Base-by-base conservation (phyloP, 2,113 vertebrate genomes). In the Genyomyrus donnyi region DNA sequence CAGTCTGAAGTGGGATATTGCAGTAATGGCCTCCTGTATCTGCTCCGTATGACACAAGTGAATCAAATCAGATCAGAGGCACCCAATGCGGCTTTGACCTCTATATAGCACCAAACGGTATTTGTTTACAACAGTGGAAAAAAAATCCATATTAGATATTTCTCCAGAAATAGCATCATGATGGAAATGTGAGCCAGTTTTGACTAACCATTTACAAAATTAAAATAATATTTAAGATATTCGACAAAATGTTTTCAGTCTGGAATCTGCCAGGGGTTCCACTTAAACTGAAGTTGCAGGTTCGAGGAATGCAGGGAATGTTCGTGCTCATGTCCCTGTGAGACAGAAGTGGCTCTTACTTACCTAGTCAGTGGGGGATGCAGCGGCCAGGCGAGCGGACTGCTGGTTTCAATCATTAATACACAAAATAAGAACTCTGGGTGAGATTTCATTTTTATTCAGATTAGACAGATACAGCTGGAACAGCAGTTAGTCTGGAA, bases 401-500 rank as follows among this genome's bases (percentile, higher is more conserved):
- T 11, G 13, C 70, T 17, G 35, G 42, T 42, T 42, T 80, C 35
- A 80, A 1, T 42, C 35, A 80, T 42, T 19, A 80, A 80, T 19
- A 19, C 35, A 80, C 74, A 80, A 3, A 80, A 80, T 42, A 80
- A 19, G 17, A 35, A 42, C 31, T 42, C 27, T 19, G 35, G 39
- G 17, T 80, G 27, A 35, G 66, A 80, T 39, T 49, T 49, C 5
- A n/a, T 4, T 86, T 97, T 98, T 97, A 97, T 97, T 97, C 90
- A 92, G 95, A 96, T 97, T 96, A 95, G 94, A 95, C 94, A 95
- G 94, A 94, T 95, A 94, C 93, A 92, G 94, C 93, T 94, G 94
- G 92, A 95, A 96, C 95, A 97, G 95, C 93, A 96, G 94, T 96
- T 96, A 94, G 95, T 96, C 95, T 96, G 96, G 95, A 96, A 50